These are phyloP conservation scores for Cyprinella venusta DNA, from an alignment of 2,797 vertebrate genomes.

Conservation along the genomic window DNA sequence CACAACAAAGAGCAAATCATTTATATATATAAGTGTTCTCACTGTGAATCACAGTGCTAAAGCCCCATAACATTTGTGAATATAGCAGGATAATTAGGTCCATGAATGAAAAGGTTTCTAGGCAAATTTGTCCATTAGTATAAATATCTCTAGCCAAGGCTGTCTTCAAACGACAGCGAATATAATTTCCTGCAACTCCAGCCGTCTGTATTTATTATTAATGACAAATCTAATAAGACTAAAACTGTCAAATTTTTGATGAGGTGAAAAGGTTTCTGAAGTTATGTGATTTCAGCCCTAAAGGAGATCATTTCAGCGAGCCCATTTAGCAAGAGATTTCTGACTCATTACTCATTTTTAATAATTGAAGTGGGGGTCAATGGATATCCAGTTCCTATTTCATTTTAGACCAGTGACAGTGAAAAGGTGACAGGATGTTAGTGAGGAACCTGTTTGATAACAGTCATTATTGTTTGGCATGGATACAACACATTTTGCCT, in stretches of 20 bases:
- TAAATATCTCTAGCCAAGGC: not conserved
- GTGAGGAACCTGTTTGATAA: not conserved
- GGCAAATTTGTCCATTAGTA: not conserved
- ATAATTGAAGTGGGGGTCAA: not conserved
- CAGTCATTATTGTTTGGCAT: not conserved
- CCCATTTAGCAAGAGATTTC: not conserved
- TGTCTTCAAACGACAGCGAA: not conserved
- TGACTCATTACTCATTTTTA: constrained; percentile 4
- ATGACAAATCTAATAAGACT: constrained; percentile 12
- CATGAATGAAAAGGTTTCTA: not conserved
- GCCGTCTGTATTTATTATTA: not conserved
- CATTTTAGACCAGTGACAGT: not conserved
- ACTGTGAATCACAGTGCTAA: not conserved
- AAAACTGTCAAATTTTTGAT: not conserved
- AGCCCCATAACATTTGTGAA: not conserved
- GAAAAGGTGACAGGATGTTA: not conserved
- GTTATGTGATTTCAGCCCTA: not conserved
- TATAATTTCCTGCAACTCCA: not conserved
- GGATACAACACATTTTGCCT: not conserved
- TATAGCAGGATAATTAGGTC: not conserved
- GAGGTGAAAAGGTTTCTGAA: not conserved
- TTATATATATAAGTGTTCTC: not conserved
- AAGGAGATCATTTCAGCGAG: not conserved
- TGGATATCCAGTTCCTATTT: not conserved
- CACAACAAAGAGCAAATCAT: constrained; percentile 2